phyloP scores from a whole-genome alignment of 2,888 invertebrate genomes.

The Boloria selene region DNA sequence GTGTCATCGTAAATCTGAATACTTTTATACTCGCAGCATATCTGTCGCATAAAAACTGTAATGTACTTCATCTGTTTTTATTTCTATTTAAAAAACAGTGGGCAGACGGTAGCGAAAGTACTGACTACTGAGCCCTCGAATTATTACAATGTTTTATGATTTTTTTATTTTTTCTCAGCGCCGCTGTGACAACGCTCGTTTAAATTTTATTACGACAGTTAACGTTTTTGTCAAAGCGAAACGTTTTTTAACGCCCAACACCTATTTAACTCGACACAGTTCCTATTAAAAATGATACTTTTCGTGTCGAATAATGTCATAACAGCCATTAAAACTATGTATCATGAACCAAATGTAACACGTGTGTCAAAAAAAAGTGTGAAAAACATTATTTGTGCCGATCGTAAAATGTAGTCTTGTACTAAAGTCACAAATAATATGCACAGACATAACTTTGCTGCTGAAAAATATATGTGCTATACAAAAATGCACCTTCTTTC shows the following conservation, averaged over 20 bases:
- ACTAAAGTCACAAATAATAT: constrained; percentile 66
- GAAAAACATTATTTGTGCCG: constrained; percentile 68
- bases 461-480: constrained; percentile 10
- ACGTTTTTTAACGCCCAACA: constrained; percentile 56
- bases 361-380: constrained; percentile 66
- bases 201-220: constrained; percentile 66
- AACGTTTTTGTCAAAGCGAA: constrained; percentile 78
- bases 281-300: constrained; percentile 70
- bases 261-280: constrained; percentile 48
- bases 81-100: constrained; percentile 23
- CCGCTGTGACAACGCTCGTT: constrained; percentile 74
- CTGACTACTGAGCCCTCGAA: constrained; percentile 20
- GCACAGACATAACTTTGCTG: constrained; percentile 43
- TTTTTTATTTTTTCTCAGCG: constrained; percentile 65
- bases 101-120: constrained; percentile 30
- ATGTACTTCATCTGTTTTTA: constrained; percentile 34
- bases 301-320: constrained; percentile 69
- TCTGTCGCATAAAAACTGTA: constrained; percentile 31
- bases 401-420: constrained; percentile 71
- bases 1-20: constrained; percentile 58
- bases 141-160: constrained; percentile 21
- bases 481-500: constrained; percentile 37
- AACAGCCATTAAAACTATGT: constrained; percentile 61
- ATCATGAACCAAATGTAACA: constrained; percentile 54
- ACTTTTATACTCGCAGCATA: constrained; percentile 42